These are phyloP conservation scores for Phrixothrix hirtus DNA, from an alignment of 2,888 invertebrate genomes.

Conservation along the genomic window DNA sequence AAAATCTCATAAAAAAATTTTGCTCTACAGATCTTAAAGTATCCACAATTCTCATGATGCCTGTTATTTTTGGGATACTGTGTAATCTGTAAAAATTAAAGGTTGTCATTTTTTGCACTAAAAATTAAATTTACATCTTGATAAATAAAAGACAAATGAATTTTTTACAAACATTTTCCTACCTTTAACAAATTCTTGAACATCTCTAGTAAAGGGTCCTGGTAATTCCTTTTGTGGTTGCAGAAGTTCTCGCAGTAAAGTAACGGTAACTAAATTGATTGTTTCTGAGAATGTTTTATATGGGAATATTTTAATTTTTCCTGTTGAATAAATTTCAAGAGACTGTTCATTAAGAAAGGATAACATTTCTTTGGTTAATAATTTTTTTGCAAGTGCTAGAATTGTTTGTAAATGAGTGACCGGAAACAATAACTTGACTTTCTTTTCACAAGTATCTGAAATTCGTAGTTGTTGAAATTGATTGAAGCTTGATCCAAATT, in stretches of 20 bases:
- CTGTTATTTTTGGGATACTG: no score
- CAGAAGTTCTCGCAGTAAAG: conserved; percentile 85
- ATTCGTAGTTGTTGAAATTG: conserved; percentile 83
- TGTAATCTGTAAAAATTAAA: no score
- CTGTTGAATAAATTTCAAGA: conserved; percentile 74
- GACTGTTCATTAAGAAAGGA: conserved; percentile 83
- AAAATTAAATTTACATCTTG: no score
- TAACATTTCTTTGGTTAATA: conserved; percentile 79
- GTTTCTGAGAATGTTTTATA: conserved; percentile 96
- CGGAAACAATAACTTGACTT: conserved; percentile 66
- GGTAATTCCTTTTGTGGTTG: conserved; percentile 90
- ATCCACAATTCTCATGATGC: no score
- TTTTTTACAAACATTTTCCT: conserved; percentile 2
- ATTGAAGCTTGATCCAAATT: conserved; percentile 91
- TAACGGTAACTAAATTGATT: conserved; percentile 89
- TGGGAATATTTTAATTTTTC: conserved; percentile 76
- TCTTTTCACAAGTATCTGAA: conserved; percentile 71
- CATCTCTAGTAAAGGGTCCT: conserved; percentile 88
- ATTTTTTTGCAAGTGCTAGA: conserved; percentile 77
- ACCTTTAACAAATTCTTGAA: conserved; percentile 64
- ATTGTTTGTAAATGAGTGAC: conserved; percentile 81
- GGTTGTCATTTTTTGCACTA: no score
- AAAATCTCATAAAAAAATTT: no score
- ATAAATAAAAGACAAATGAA: neutral
- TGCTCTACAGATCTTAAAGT: no score